Percentiles rank a stretch among this genome's conserved stretches.
Conservation (phyloP, 2,888 invertebrate species). For the Thumatha senex region DNA sequence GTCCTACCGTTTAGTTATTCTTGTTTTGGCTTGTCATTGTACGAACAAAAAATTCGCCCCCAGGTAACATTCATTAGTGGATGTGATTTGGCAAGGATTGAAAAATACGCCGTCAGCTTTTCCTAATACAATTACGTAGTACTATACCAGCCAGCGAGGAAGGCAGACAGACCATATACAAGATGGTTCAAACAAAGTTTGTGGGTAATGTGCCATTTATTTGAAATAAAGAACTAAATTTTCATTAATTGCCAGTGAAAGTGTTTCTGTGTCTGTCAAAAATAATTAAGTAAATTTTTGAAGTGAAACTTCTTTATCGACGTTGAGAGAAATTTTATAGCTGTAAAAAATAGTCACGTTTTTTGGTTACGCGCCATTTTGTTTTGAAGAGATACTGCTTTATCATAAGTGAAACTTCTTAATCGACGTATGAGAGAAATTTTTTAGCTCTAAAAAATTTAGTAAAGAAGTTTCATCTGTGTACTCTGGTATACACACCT, state of each 20-base stretch:
- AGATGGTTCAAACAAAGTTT: conserved; percentile 68
- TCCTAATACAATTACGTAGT: conserved; percentile 60
- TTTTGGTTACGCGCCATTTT: no score
- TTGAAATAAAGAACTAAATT: conserved; percentile 12
- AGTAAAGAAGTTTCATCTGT: no score
- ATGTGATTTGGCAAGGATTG: conserved; percentile 68
- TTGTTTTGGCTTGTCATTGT: conserved; percentile 35
- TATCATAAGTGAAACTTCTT: no score
- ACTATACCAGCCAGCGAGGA: conserved; percentile 60
- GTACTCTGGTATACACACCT: no score
- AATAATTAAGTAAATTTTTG: neutral
- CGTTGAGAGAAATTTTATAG: no score
- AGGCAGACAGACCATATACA: conserved; percentile 52
- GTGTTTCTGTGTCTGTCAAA: neutral
- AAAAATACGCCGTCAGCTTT: conserved; percentile 56
- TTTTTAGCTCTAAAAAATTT: no score
- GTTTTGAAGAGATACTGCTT: no score
- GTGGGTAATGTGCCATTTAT: conserved; percentile 60
- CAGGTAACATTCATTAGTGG: conserved; percentile 61
- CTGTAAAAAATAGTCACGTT: no score
- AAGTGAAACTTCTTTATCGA: no score
- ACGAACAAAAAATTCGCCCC: conserved; percentile 46
- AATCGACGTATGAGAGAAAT: no score
- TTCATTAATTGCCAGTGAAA: neutral
- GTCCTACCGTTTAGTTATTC: conserved; percentile 47